Evolutionary conservation across 2,888 invertebrate genomes (phyloP).

Genomic region (Helobdella robusta): DNA sequence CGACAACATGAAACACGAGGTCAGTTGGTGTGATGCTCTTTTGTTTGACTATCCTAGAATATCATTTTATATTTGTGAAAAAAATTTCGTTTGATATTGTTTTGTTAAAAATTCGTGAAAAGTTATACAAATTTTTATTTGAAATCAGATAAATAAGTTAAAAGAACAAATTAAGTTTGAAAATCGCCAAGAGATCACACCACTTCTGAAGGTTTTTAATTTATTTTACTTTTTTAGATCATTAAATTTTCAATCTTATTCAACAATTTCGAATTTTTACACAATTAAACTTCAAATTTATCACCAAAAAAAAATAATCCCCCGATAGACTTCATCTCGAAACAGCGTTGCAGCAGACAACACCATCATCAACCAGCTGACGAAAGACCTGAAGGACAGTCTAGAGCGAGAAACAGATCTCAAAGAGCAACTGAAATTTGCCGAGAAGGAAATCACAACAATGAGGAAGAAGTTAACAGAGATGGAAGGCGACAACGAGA

Average conservation of each 20-base stretch:
- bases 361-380: conserved; percentile 55
- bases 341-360: conserved; percentile 2
- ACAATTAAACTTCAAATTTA: too few species aligned
- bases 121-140: background rate
- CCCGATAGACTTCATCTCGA: background rate
- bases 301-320: background rate
- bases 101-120: too few species aligned
- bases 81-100: too few species aligned
- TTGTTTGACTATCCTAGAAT: too few species aligned
- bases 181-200: conserved; percentile 13
- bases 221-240: too few species aligned
- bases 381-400: conserved; percentile 79
- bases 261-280: too few species aligned
- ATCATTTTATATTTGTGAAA: too few species aligned
- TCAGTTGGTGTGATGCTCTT: background rate
- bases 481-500: conserved; percentile 93
- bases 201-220: background rate
- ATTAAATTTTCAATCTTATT: too few species aligned
- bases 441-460: conserved; percentile 69
- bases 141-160: conserved; percentile 23
- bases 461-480: conserved; percentile 77
- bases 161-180: conserved; percentile 25
- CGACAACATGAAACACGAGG: conserved; percentile 37
- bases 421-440: conserved; percentile 81
- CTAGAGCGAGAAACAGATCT: conserved; percentile 85